Percentiles rank a stretch among this genome's conserved stretches.
Conservation (phyloP, 2,113 vertebrate genomes). For the Planiliza haematocheilus region DNA sequence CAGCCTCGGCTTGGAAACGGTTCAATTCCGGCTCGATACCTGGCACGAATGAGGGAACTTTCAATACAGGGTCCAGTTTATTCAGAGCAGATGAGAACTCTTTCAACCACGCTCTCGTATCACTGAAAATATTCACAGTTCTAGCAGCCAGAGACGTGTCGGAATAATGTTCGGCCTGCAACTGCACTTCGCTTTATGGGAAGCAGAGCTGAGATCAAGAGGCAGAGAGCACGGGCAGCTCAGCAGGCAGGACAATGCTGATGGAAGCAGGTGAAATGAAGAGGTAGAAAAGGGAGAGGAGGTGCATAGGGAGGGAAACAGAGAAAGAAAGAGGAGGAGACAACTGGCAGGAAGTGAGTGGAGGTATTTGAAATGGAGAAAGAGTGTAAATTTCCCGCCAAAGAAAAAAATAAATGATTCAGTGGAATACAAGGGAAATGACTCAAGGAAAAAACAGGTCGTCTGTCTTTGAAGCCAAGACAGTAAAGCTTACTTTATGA, state of each 20-base stretch:
- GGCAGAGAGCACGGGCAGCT: no score
- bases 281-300: slow-evolving; percentile 3
- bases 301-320: neutral
- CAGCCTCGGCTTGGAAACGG: neutral
- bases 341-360: neutral
- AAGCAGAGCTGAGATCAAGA: neutral
- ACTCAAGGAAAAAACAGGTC: neutral
- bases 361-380: slow-evolving; percentile 3
- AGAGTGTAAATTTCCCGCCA: slow-evolving; percentile 23
- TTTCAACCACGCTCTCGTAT: neutral
- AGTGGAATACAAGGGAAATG: neutral
- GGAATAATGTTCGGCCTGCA: neutral
- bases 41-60: neutral
- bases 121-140: slow-evolving; percentile 7
- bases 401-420: slow-evolving; percentile 31
- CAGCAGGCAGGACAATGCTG: slow-evolving; percentile 22
- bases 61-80: neutral
- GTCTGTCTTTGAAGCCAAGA: neutral
- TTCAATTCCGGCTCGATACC: neutral
- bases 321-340: neutral
- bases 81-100: slow-evolving; percentile 20
- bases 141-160: neutral
- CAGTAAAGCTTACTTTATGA: neutral
- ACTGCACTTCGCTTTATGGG: slow-evolving; percentile 5
- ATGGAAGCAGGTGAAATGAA: neutral